phyloP scores from a whole-genome alignment of 2,888 invertebrate species.

The Drosophila recens region DNA sequence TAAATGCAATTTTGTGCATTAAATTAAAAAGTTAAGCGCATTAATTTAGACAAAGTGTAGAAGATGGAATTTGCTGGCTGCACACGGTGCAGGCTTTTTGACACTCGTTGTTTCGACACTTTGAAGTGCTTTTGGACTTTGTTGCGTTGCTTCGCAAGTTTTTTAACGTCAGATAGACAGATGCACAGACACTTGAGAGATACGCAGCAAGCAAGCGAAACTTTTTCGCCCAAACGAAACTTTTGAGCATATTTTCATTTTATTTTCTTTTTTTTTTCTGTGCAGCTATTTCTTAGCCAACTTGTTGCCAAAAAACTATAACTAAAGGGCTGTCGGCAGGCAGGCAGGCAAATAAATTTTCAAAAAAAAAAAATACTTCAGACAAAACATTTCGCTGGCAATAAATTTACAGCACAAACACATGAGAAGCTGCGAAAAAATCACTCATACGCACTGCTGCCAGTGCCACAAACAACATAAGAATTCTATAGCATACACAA shows the following conservation, averaged over 20 bases:
- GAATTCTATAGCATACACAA: conserved; percentile 65
- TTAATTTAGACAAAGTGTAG: conserved; percentile 61
- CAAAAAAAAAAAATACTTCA: conserved; percentile 66
- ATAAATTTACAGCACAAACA: conserved; percentile 68
- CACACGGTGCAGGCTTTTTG: conserved; percentile 65
- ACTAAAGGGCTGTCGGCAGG: conserved; percentile 34
- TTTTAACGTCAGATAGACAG: conserved; percentile 36
- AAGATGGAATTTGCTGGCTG: conserved; percentile 48
- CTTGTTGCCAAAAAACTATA: conserved; percentile 71
- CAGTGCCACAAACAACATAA: conserved; percentile 55
- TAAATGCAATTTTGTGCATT: conserved; percentile 67
- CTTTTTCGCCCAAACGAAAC: conserved; percentile 56
- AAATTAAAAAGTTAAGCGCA: conserved; percentile 65
- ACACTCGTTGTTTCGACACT: conserved; percentile 81
- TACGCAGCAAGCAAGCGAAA: conserved; percentile 39
- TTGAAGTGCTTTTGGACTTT: conserved; percentile 71
- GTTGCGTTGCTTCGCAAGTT: conserved; percentile 32
- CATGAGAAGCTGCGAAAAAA: conserved; percentile 58
- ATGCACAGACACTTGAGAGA: conserved; percentile 52
- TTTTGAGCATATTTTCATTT: conserved; percentile 58
- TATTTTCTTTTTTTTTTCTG: conserved; percentile 12
- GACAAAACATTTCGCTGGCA: conserved; percentile 79
- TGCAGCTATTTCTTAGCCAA: conserved; percentile 46
- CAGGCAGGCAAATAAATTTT: conserved; percentile 74
- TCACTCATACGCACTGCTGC: conserved; percentile 80